Percentiles rank a stretch among this genome's conserved stretches.
phyloP scores from a whole-genome alignment of 2,888 invertebrate species.

The Dasysyrphus tricinctus region DNA sequence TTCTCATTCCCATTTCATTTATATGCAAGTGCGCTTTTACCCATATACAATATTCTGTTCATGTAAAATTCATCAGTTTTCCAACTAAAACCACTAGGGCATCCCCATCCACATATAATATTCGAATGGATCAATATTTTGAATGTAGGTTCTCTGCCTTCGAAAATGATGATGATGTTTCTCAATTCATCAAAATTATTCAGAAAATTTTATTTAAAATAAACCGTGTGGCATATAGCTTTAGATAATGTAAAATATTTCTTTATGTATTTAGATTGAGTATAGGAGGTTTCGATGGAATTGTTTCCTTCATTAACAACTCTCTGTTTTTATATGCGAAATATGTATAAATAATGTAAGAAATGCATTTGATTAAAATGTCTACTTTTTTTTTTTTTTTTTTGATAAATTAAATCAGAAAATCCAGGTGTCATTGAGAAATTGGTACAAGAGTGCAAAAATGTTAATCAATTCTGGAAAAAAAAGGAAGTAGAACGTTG shows the following conservation, averaged over 20 bases:
- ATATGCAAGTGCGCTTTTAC: constrained; percentile 10
- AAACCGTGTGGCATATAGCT: not conserved
- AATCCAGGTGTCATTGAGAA: too few species aligned
- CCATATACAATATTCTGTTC: not conserved
- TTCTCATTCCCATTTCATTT: constrained; percentile 1
- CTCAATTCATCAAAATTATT: constrained; percentile 10
- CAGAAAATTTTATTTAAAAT: constrained; percentile 16
- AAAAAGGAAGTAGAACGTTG: too few species aligned
- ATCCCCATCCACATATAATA: not conserved
- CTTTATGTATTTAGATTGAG: not conserved
- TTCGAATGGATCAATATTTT: constrained; percentile 10
- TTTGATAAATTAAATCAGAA: too few species aligned
- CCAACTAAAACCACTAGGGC: constrained; percentile 19
- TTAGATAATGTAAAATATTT: not conserved
- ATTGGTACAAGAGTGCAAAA: too few species aligned
- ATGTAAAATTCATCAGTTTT: constrained; percentile 23
- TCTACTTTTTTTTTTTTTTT: too few species aligned
- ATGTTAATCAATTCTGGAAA: too few species aligned
- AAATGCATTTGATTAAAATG: too few species aligned
- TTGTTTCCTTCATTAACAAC: too few species aligned
- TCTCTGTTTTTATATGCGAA: too few species aligned
- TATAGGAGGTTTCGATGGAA: not conserved
- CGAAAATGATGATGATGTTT: not conserved
- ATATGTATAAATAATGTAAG: too few species aligned
- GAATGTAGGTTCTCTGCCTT: not conserved